These are phyloP conservation scores for Amphipyra tragopoginis DNA, from an alignment of 2,888 invertebrate species.

Conservation along the genomic window DNA sequence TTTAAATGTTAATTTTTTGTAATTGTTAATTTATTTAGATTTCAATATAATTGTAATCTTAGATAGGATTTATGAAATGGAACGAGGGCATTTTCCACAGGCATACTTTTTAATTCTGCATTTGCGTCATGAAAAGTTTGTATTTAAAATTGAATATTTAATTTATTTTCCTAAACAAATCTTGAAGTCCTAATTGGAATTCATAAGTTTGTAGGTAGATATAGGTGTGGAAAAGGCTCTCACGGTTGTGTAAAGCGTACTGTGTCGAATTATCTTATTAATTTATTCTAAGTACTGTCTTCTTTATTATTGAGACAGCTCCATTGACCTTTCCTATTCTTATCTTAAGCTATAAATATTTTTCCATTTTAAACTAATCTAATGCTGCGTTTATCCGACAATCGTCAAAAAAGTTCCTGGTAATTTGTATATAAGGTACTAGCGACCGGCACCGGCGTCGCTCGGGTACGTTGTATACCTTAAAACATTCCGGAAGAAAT, in stretches of 20 bases:
- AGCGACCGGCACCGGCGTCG: too few relatives aligned
- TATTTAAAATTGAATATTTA: too few relatives aligned
- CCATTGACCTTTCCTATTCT: constrained; percentile 49
- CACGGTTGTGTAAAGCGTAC: constrained; percentile 55
- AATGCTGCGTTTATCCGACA: constrained; percentile 24
- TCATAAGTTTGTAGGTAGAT: background rate
- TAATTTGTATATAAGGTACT: too few relatives aligned
- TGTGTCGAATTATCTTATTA: constrained; percentile 48
- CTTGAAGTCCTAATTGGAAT: too few relatives aligned
- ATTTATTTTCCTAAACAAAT: too few relatives aligned
- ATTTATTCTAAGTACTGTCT: constrained; percentile 46
- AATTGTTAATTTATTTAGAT: constrained; percentile 30
- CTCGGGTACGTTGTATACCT: too few relatives aligned
- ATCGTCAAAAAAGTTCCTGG: constrained; percentile 12
- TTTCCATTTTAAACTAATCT: constrained; percentile 48
- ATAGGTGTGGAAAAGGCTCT: constrained; percentile 41
- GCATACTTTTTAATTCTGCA: background rate
- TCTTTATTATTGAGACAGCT: constrained; percentile 39
- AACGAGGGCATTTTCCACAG: constrained; percentile 44
- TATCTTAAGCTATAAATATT: constrained; percentile 52
- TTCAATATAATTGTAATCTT: constrained; percentile 37
- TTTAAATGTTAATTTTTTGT: constrained; percentile 39
- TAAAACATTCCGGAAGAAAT: too few relatives aligned
- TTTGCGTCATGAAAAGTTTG: too few relatives aligned
- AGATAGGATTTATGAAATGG: constrained; percentile 53